Percentiles rank a stretch among this genome's conserved stretches.
Conservation (phyloP, 2,797 vertebrate genomes). For the Aotus griseimembra region DNA sequence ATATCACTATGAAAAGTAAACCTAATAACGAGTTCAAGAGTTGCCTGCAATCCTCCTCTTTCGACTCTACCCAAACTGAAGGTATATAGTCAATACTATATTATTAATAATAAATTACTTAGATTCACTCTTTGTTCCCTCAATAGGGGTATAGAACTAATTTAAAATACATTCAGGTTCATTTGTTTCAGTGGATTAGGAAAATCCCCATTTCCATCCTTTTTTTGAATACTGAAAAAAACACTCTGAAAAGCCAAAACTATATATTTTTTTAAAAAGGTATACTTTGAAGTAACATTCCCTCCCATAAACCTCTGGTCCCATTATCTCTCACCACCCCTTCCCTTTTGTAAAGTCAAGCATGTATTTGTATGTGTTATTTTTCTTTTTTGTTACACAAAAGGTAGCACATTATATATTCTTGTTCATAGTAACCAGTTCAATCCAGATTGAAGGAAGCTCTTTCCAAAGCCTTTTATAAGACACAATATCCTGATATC, state of each 20-base stretch:
- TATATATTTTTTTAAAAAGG: neutral
- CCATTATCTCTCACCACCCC: neutral
- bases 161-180: neutral
- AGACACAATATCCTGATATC: neutral
- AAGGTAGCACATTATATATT: neutral
- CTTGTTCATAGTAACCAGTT: neutral
- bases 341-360: neutral
- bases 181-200: neutral
- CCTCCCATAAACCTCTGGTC: neutral
- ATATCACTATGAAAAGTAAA: slow-evolving; percentile 2
- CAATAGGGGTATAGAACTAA: neutral
- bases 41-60: neutral
- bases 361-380: neutral
- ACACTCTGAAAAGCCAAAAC: neutral
- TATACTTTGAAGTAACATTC: neutral
- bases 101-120: neutral
- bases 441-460: neutral
- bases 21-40: neutral
- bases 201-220: neutral
- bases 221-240: neutral
- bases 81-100: neutral
- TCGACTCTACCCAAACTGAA: neutral
- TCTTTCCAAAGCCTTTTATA: neutral
- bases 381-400: neutral
- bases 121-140: neutral